Base-by-base conservation (phyloP, 2,888 invertebrate species). In the Cheilosia vernalis region DNA sequence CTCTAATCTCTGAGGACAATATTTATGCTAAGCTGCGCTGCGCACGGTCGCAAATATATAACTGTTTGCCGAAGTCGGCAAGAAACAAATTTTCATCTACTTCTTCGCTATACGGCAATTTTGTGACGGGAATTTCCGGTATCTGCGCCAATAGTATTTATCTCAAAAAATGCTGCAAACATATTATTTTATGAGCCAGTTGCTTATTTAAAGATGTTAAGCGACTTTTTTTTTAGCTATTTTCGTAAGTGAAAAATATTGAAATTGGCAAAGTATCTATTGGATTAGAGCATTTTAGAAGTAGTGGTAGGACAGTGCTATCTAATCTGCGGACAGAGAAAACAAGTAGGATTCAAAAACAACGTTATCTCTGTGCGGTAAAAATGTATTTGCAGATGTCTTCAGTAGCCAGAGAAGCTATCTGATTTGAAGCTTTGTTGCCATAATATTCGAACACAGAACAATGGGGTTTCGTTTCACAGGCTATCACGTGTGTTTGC, bases 291-390 rank as follows among this genome's bases (percentile, higher is more conserved):
- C 2, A 17, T 17, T 17, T n/a, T n/a, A 6, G 9, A 19, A 3
- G 9, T 7, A n/a, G 9, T 9, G 9, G 61, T 24, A 7, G 27
- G 40, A 58, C 2, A 2, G 17, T 17, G 24, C 9, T 78, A 78
- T 78, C 78, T 78, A 56, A 78, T 78, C 78, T 55, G 9, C 2
- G 27, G 17, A 24, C 27, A 24, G 19, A 30, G 69, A 55, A 61
- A 69, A 78, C 63, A 69, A 78, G 33, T 55, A 44, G 40, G 21
- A 63, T 63, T 33, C 44, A 47, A 70, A 78, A 78, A 78, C 78
- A 78, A 78, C 47, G 13, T 63, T 78, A 78, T 78, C 78, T 61
- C 47, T 70, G 21, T 51, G 78, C 78, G 53, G 69, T 47, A 78
- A 47, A 49, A 55, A 19, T 37, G 55, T 70, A 63, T 78, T 78